Base-by-base conservation (phyloP, 2,888 invertebrate genomes). In the Mamestra brassicae region DNA sequence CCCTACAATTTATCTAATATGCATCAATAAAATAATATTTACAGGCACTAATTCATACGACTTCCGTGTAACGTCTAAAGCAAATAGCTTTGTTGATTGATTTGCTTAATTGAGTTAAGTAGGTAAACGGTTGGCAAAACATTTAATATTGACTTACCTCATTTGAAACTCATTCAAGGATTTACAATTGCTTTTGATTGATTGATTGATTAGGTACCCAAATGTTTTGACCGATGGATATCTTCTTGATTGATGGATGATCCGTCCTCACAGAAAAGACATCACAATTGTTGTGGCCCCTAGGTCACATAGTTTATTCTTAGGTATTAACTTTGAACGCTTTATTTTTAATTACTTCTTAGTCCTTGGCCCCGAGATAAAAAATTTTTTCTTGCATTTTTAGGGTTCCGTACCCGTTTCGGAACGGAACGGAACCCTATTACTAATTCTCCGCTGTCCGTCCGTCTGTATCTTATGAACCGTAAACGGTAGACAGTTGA, bases 11-110 rank as follows among this genome's bases (percentile, higher is more conserved):
- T 50, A 45, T 45, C 45, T 36, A 17, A 15, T 10, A 60, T 38
- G 5, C 15, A 34, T 47, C 36, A 52, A 15, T 52, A 55, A 45
- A 76, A 66, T 57, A 36, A 68, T 60, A 17, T 61, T 52, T 68
- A 47, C 61, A 42, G 60, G 4, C 57, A 62, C 15, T 54, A 55
- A 73, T 47, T 73, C 4, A 34, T 55, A 63, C 47, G 8, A 74
- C 45, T 74, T 77, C 65, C 74, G 65, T 57, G 58, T 69, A 71
- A 52, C 55, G 52, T 66, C 77, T 36, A 77, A 74, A 54, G 50
- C 54, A 73, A 81, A 80, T 70, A 62, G 67, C 36, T 50, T 42
- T 74, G 55, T 70, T 70, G 67, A 72, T 73, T 70, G 66, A 63
- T 75, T 67, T 45, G 26, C 54, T 26, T 63, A 63, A 76, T 76